These are phyloP conservation scores for Chrysaora quinquecirrha DNA, from an alignment of 30 jellyfish, hydroid and myxozoan genomes.

Conservation along the genomic window DNA sequence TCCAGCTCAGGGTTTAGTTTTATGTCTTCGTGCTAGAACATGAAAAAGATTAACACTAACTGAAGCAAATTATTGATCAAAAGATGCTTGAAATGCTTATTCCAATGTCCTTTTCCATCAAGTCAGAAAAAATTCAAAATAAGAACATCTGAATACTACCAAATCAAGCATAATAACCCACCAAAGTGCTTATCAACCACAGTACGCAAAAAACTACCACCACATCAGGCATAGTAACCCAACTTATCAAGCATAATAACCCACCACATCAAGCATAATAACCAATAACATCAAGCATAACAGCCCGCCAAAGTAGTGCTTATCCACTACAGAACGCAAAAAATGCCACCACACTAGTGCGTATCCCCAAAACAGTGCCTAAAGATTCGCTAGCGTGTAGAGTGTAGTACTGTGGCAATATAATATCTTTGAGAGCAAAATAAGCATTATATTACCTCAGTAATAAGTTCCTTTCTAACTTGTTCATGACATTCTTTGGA, in stretches of 20 bases:
- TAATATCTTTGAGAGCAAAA: not conserved
- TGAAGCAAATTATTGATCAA: not conserved
- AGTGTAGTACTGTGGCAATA: not conserved
- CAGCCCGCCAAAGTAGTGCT: too few relatives aligned
- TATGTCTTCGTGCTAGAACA: constrained; percentile 84
- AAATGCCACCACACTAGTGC: not conserved
- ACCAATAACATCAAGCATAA: too few relatives aligned
- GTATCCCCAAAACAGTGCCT: not conserved
- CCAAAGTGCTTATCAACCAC: too few relatives aligned
- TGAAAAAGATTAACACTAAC: not conserved
- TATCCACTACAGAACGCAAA: too few relatives aligned
- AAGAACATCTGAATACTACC: not conserved
- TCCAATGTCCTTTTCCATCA: not conserved
- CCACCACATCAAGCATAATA: too few relatives aligned
- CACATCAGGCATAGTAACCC: too few relatives aligned
- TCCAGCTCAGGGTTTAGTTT: constrained; percentile 77
- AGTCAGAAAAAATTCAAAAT: not conserved
- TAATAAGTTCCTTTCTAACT: constrained; percentile 75
- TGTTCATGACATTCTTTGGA: constrained; percentile 76
- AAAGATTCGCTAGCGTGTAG: not conserved
- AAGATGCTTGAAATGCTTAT: too few relatives aligned
- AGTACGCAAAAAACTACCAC: too few relatives aligned
- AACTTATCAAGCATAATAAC: too few relatives aligned
- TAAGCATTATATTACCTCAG: constrained; percentile 89
- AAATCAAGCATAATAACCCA: too few relatives aligned